Conservation (phyloP, 2,888 invertebrate genomes). For the Chesias legatella region DNA sequence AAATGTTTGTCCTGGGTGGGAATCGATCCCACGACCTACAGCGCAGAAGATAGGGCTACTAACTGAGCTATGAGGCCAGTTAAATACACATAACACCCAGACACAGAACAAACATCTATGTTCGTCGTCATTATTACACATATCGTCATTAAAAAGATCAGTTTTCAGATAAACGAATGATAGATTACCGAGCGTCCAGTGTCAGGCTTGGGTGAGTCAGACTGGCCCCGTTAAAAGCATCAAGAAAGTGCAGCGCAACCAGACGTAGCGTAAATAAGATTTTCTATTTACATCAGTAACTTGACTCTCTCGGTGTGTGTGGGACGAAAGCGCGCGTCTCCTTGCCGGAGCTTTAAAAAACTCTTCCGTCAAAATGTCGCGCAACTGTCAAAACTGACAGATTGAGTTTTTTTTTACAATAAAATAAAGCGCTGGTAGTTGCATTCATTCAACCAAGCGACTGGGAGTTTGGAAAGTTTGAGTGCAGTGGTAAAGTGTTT, state of each 20-base stretch:
- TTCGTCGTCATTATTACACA: too few relatives aligned
- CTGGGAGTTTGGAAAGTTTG: constrained; percentile 6
- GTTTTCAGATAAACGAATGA: too few relatives aligned
- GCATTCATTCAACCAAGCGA: not conserved
- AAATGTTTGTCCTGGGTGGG: too few relatives aligned
- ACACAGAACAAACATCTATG: too few relatives aligned
- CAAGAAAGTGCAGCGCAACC: constrained; percentile 37
- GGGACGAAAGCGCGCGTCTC: constrained; percentile 42
- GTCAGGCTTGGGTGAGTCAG: constrained; percentile 6
- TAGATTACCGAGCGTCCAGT: too few relatives aligned
- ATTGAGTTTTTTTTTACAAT: constrained; percentile 3
- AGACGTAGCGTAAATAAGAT: constrained; percentile 43
- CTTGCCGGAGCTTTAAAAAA: constrained; percentile 6
- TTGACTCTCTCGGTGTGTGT: constrained; percentile 26
- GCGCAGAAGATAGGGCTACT: too few relatives aligned
- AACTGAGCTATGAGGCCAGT: too few relatives aligned
- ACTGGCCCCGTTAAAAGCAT: constrained; percentile 23
- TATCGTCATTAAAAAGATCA: too few relatives aligned
- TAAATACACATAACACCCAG: too few relatives aligned
- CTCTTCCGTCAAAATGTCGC: constrained; percentile 5
- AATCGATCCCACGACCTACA: too few relatives aligned
- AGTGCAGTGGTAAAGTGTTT: not conserved
- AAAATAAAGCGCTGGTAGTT: constrained; percentile 1
- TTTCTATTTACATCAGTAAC: constrained; percentile 55
- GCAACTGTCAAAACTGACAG: constrained; percentile 5